phyloP scores from a whole-genome alignment of 2,888 invertebrate species.

The Melangyna quadrimaculata region DNA sequence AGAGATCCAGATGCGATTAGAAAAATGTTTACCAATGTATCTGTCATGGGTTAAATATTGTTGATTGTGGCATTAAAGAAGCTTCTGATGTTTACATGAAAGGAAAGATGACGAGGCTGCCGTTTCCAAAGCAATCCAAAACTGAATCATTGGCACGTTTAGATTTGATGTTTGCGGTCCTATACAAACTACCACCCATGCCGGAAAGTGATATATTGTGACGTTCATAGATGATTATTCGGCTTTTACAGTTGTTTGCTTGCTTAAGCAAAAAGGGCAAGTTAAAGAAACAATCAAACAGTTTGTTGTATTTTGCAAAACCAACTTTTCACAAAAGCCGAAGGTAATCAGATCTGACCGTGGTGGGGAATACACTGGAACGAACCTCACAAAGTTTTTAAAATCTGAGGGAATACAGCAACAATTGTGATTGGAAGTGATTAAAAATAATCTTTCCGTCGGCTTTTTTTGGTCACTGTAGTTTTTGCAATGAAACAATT shows the following conservation, averaged over 20 bases:
- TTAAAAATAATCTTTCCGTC: too few relatives aligned
- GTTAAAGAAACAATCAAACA: too few relatives aligned
- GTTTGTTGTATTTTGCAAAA: too few relatives aligned
- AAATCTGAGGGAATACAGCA: neutral
- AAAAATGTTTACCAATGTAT: neutral
- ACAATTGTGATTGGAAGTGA: neutral
- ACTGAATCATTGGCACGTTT: too few relatives aligned
- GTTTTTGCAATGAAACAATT: too few relatives aligned
- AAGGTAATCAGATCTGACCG: neutral
- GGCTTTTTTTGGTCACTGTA: neutral
- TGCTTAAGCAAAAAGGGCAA: too few relatives aligned
- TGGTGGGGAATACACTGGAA: neutral
- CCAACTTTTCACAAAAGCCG: neutral
- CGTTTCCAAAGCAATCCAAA: too few relatives aligned
- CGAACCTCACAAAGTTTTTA: neutral
- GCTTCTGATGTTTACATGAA: neutral
- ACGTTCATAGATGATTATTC: neutral
- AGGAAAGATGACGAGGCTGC: neutral
- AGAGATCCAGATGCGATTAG: conserved; percentile 2
- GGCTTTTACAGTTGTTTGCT: neutral
- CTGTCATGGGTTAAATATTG: neutral
- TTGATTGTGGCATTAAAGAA: neutral
- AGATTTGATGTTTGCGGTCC: too few relatives aligned
- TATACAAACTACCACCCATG: too few relatives aligned
- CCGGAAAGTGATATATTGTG: neutral